Evolutionary conservation across 1,140 invertebrate species (phyloP).

Genomic region (Lucilia cuprina): DNA sequence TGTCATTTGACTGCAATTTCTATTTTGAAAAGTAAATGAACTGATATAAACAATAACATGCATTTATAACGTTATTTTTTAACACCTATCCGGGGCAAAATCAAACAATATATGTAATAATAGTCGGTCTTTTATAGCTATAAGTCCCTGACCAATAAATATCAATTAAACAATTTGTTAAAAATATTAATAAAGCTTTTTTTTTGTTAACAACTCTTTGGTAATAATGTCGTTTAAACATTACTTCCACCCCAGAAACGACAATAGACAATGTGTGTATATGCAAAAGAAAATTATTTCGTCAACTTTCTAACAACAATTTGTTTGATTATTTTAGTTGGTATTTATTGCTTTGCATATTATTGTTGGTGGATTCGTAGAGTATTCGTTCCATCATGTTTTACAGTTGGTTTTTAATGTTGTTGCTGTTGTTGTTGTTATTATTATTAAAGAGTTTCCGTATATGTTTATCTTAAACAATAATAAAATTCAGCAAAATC

Average conservation of each 20-base stretch:
- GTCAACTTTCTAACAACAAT: slow-evolving; percentile 15
- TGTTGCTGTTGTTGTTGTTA: background rate
- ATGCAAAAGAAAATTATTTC: too few relatives aligned
- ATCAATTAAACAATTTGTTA: background rate
- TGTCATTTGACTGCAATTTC: slow-evolving; percentile 13
- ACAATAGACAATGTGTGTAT: too few relatives aligned
- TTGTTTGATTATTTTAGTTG: background rate
- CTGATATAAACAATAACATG: background rate
- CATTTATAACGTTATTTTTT: background rate
- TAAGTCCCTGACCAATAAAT: background rate
- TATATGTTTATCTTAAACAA: background rate
- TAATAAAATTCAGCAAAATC: background rate
- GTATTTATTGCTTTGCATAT: background rate
- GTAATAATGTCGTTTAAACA: background rate
- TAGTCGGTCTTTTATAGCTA: background rate
- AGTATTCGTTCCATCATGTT: background rate
- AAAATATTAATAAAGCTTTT: background rate
- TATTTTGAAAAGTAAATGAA: background rate
- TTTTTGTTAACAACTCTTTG: background rate
- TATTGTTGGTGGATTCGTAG: background rate
- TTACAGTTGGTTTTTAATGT: slow-evolving; percentile 20
- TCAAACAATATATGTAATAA: background rate
- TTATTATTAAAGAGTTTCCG: background rate
- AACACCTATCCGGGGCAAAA: background rate
- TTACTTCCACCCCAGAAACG: too few relatives aligned